Conservation (phyloP, 2,113 vertebrate species). For the Jaculus jaculus region DNA sequence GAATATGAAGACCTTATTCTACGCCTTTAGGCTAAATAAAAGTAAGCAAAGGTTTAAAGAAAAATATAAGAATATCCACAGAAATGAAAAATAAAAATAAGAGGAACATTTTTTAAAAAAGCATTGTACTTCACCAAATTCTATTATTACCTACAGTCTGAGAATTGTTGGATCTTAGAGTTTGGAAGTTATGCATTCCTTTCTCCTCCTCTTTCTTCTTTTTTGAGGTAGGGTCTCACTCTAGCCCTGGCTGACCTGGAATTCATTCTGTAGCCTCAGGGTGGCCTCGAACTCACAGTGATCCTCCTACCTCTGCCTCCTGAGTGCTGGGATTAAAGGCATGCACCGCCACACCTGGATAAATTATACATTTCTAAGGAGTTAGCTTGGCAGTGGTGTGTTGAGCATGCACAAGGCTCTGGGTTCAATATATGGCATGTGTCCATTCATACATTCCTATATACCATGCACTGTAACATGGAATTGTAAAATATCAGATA, state of each 20-base stretch:
- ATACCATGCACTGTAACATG: neutral
- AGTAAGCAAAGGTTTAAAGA: neutral
- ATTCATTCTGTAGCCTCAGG: too few species aligned
- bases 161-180: neutral
- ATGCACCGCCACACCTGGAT: too few species aligned
- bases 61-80: neutral
- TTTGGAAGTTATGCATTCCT: slow-evolving; percentile 22
- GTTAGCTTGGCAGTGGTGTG: neutral
- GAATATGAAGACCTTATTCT: slow-evolving; percentile 38
- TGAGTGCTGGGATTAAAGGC: too few species aligned
- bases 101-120: neutral
- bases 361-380: neutral
- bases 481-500: slow-evolving; percentile 35
- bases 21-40: neutral
- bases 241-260: too few species aligned
- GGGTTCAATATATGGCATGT: too few species aligned
- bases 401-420: neutral
- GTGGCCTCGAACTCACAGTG: too few species aligned
- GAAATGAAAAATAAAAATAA: neutral
- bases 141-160: neutral
- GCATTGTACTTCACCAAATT: neutral
- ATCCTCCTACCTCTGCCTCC: too few species aligned
- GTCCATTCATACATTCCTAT: too few species aligned
- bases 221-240: too few species aligned
- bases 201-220: too few species aligned